Evolutionary conservation across 2,113 vertebrate genomes (phyloP), one percentile per base, ranked within the genome.

Genomic region (Etheostoma cragini): DNA sequence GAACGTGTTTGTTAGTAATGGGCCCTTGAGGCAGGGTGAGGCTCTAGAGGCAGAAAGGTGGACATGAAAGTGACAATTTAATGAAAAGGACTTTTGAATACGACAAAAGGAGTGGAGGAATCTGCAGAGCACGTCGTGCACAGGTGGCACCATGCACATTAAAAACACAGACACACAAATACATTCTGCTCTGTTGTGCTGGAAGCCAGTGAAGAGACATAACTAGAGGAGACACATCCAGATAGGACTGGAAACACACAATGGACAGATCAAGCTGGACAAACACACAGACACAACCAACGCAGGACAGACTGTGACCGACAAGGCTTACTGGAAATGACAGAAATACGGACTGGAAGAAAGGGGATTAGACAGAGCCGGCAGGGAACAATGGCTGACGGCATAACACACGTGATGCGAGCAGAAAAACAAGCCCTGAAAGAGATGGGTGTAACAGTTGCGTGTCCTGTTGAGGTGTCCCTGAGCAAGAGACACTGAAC

Each of bases 301-400:
- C 72, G 24, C 81, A 56, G 81, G 38, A 50, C 60, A 83, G 69
- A 53, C 84, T 79, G 71, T 68, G 85, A 68, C 85, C 62, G 69
- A 71, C 53, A 22, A 66, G 85, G 86, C 79, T 88, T 85, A 88
- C 65, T 71, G 86, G 70, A 77, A 90, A 91, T 54, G 70, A 80
- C 71, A 69, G 77, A 84, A 66, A 87, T 87, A 89, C 83, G 79
- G 78, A 83, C 79, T 84, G 87, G 90, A 92, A 90, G 82, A 86
- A 80, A 78, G 73, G 60, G 92, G 92, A 94, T 94, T 92, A 93
- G 68, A 82, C 50, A 70, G 68, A 63, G 49, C 38, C 67, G 85
- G 63, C 67, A 13, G 56, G 64, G 80, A 70, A 92, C 91, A 92
- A 90, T 89, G 78, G 69, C 47, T 61, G 50, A 82, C 58, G 65